Conservation (phyloP, 92 coral and sea anemone species). For the Plumapathes pennacea region DNA sequence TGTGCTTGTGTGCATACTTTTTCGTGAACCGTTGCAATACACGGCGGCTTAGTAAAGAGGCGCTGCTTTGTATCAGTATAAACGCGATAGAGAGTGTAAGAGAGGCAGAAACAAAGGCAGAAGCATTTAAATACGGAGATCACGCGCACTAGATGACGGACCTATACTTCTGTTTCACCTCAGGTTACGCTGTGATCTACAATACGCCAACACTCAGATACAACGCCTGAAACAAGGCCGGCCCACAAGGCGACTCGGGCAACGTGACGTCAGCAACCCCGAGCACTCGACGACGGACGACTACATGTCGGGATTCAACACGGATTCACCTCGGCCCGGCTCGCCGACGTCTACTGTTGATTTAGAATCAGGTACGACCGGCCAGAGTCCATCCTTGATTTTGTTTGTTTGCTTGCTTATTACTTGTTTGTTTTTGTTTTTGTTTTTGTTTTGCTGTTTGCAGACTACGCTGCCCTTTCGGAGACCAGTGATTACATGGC, state of each 20-base stretch:
- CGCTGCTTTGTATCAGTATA: too few species aligned
- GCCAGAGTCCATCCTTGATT: not conserved
- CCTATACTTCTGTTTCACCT: constrained; percentile 5
- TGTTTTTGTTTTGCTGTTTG: too few species aligned
- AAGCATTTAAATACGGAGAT: too few species aligned
- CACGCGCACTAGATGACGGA: too few species aligned
- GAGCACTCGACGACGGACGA: constrained; percentile 57
- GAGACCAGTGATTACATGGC: constrained; percentile 86
- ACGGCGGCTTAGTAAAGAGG: too few species aligned
- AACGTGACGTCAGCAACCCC: constrained; percentile 68
- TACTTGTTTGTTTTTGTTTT: not conserved
- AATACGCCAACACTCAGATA: constrained; percentile 90
- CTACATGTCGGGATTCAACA: constrained; percentile 54
- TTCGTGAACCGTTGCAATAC: too few species aligned
- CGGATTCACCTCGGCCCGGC: constrained; percentile 81
- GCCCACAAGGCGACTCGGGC: constrained; percentile 72
- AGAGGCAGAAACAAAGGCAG: too few species aligned
- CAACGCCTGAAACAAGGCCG: constrained; percentile 95
- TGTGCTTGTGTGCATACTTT: too few species aligned
- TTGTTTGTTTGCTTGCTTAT: not conserved
- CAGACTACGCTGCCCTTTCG: constrained; percentile 86
- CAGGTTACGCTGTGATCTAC: constrained; percentile 92
- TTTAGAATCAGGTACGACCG: constrained; percentile 71
- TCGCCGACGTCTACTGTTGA: constrained; percentile 83
- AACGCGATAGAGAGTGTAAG: too few species aligned